Percentiles rank a stretch among this genome's conserved stretches.
These are phyloP conservation scores for Drosophila punjabiensis DNA, from an alignment of 1,140 invertebrate genomes.

Conservation along the genomic window DNA sequence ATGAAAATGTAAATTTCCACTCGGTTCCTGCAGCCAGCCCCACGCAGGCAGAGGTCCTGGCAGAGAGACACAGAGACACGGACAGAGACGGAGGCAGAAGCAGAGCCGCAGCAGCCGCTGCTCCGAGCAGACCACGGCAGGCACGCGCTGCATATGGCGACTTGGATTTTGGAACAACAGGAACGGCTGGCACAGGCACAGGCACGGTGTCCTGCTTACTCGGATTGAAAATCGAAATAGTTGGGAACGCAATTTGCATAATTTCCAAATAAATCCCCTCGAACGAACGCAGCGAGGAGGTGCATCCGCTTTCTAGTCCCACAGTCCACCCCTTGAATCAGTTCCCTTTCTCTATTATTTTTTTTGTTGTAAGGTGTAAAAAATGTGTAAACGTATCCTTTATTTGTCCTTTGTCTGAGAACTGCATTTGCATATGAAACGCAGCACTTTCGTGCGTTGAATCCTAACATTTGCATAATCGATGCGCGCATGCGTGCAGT, in stretches of 20 bases:
- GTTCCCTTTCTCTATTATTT: conserved; percentile 11
- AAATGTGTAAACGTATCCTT: conserved; percentile 80
- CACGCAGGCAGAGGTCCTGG: conserved; percentile 39
- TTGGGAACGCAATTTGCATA: conserved; percentile 76
- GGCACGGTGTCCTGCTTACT: conserved; percentile 11
- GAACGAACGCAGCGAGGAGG: conserved; percentile 42
- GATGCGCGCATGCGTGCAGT: conserved; percentile 77
- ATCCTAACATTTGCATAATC: conserved; percentile 75
- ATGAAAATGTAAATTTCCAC: conserved; percentile 66
- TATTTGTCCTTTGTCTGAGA: conserved; percentile 54
- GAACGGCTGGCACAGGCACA: conserved; percentile 1
- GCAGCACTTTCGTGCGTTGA: conserved; percentile 43
- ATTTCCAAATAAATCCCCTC: conserved; percentile 70
- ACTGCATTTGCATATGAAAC: conserved; percentile 78
- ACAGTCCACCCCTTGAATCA: conserved; percentile 48
- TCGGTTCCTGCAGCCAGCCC: conserved; percentile 66
- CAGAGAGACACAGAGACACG: background rate
- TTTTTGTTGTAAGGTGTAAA: conserved; percentile 78
- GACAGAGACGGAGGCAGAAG: conserved; percentile 10
- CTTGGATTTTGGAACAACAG: conserved; percentile 20
- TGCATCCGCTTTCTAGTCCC: conserved; percentile 42
- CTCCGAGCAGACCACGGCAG: conserved; percentile 57
- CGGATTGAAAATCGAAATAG: conserved; percentile 59
- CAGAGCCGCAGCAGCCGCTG: conserved; percentile 69
- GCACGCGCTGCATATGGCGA: conserved; percentile 59